Percentiles rank a stretch among this genome's conserved stretches.
These are phyloP conservation scores for Aquatica leii DNA, from an alignment of 2,888 invertebrate genomes.

Conservation along the genomic window DNA sequence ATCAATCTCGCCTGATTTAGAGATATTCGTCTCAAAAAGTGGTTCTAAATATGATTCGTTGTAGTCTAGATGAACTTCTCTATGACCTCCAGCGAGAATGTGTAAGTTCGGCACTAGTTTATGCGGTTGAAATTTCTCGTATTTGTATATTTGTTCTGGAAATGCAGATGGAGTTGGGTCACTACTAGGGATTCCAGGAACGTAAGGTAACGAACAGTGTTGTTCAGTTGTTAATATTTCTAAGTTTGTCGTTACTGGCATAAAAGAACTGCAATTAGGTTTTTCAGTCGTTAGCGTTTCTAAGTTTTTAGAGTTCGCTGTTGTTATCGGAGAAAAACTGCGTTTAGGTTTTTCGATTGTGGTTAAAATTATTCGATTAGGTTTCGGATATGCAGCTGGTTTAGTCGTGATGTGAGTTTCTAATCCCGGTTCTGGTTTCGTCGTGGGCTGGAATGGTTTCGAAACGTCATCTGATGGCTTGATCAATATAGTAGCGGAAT, in stretches of 20 bases:
- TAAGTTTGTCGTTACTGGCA: too few species aligned
- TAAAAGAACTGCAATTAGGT: conserved; percentile 61
- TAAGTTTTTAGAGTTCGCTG: conserved; percentile 59
- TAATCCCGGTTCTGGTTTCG: conserved; percentile 30
- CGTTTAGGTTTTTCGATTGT: conserved; percentile 42
- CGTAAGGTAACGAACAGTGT: conserved; percentile 62
- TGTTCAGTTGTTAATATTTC: too few species aligned
- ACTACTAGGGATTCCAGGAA: conserved; percentile 64
- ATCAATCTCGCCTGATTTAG: conserved; percentile 61
- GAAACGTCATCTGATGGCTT: conserved; percentile 39
- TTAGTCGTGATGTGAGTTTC: too few species aligned
- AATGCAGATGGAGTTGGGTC: conserved; percentile 37
- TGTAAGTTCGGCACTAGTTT: neutral
- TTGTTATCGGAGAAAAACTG: conserved; percentile 65
- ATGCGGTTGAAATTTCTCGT: neutral
- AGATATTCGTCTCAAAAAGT: conserved; percentile 48
- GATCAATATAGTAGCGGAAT: conserved; percentile 10
- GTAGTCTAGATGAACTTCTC: conserved; percentile 49
- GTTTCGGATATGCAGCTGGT: too few species aligned
- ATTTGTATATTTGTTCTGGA: conserved; percentile 14
- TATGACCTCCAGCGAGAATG: conserved; percentile 45
- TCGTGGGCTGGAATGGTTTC: conserved; percentile 40
- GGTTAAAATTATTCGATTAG: too few species aligned
- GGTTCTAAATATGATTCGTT: conserved; percentile 42
- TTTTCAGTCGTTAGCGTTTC: conserved; percentile 44